These are phyloP conservation scores for Hoplostethus mediterraneus DNA, from an alignment of 2,797 vertebrate genomes.

Conservation along the genomic window DNA sequence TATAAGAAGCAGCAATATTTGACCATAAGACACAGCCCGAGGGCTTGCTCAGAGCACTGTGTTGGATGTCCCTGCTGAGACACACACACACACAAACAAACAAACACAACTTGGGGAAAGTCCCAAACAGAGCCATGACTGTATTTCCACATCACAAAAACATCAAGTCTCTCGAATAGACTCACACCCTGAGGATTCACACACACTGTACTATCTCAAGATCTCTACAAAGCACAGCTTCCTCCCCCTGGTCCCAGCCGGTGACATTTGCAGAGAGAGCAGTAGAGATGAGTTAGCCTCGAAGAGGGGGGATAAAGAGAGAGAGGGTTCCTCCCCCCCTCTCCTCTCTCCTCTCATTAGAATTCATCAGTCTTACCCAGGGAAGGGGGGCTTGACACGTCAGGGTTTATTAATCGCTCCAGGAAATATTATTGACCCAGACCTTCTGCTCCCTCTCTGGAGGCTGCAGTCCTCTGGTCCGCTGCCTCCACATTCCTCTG, in stretches of 20 bases:
- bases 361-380: slow-evolving; percentile 75
- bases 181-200: slow-evolving; percentile 40
- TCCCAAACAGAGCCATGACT: slow-evolving; percentile 35
- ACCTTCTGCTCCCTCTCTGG: slow-evolving; percentile 69
- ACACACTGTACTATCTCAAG: slow-evolving; percentile 43
- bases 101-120: slow-evolving; percentile 41
- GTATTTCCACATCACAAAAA: slow-evolving; percentile 52
- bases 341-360: slow-evolving; percentile 73
- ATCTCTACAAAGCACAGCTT: slow-evolving; percentile 34
- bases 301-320: slow-evolving; percentile 37
- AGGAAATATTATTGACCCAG: slow-evolving; percentile 81
- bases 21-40: slow-evolving; percentile 31
- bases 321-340: slow-evolving; percentile 19
- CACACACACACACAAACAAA: slow-evolving; percentile 43
- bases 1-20: slow-evolving; percentile 26
- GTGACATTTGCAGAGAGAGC: slow-evolving; percentile 69
- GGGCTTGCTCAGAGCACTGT: slow-evolving; percentile 38
- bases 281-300: slow-evolving; percentile 14
- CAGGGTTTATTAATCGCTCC: slow-evolving; percentile 81
- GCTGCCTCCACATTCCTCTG: slow-evolving; percentile 72
- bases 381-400: slow-evolving; percentile 60
- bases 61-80: slow-evolving; percentile 36
- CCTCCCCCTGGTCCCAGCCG: slow-evolving; percentile 46
- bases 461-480: slow-evolving; percentile 64
- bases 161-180: slow-evolving; percentile 9